These are phyloP conservation scores for Eristalis arbustorum DNA, from an alignment of 2,888 invertebrate species.

Conservation along the genomic window DNA sequence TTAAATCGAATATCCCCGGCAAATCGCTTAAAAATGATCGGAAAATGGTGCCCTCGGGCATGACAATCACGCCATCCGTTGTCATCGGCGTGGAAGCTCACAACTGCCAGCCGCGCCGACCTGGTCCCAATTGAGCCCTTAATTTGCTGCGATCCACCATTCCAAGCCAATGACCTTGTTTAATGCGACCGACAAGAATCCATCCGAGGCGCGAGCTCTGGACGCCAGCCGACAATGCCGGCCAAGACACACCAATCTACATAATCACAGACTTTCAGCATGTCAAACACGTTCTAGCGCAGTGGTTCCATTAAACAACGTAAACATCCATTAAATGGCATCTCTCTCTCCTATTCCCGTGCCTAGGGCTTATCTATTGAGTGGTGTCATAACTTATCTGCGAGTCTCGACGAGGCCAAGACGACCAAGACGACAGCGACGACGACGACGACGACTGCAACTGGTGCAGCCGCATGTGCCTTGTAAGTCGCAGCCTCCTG, in stretches of 20 bases:
- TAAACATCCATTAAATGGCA: slow-evolving; percentile 44
- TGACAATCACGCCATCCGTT: not conserved
- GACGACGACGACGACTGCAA: not conserved
- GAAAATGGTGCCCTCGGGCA: not conserved
- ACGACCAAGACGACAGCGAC: not conserved
- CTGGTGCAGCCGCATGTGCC: not conserved
- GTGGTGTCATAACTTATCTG: slow-evolving; percentile 48
- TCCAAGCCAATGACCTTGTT: not conserved
- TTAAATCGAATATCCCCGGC: not conserved
- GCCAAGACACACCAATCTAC: slow-evolving; percentile 42
- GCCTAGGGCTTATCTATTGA: slow-evolving; percentile 27
- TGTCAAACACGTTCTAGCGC: slow-evolving; percentile 47
- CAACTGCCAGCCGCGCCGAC: not conserved
- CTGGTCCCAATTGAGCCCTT: not conserved
- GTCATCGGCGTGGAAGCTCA: not conserved
- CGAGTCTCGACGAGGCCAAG: slow-evolving; percentile 18
- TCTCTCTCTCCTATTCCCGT: not conserved
- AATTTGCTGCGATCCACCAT: not conserved
- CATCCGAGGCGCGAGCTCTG: not conserved
- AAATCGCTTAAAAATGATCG: not conserved
- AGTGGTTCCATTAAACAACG: slow-evolving; percentile 31
- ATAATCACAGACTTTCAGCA: slow-evolving; percentile 48
- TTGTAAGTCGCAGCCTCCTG: not conserved
- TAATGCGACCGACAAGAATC: not conserved
- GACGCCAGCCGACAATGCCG: not conserved